Base-by-base conservation (phyloP, 1,140 invertebrate species). In the Lycorma delicatula region DNA sequence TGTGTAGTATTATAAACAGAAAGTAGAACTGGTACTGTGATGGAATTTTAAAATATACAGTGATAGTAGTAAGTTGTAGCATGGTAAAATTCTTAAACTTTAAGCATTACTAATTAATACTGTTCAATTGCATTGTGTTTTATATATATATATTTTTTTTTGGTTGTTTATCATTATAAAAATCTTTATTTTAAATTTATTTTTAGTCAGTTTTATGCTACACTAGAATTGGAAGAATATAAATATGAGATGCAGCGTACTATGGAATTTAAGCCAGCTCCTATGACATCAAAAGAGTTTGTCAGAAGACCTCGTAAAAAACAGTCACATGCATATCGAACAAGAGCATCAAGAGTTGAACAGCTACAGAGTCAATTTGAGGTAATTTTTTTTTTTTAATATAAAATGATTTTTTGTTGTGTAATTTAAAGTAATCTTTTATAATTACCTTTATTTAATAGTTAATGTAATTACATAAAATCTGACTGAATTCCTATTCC, bases 311-410 rank as follows among this genome's bases (percentile, higher is more conserved):
- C 50, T 5, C 54, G 60, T 34, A 67, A 63, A 36, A 63, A 61
- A 50, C 54, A 50, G 12, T 36, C 53, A 5, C 63, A 64, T 25
- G 74, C 75, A 1, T 80, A 81, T 63, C 71, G 81, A 54, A 82
- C 81, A 9, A 68, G 81, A 66, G 76, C 79, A 50, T 69, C 77
- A 5, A 68, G 77, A 9, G 72, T 64, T 5, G 72, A 76, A 55
- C 75, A 74, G 60, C 72, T 73, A 29, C 72, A 73, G n/a, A 73
- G 74, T 16, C 71, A 76, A 20, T 72, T 70, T 63, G 73, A 75
- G 60, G 74, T 74, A 62, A 54, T 29, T 59, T 20, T 54, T 38
- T 25, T n/a, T n/a, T n/a, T n/a, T n/a, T n/a, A n/a, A n/a, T n/a
- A n/a, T n/a, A n/a, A n/a, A n/a, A n/a, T n/a, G n/a, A n/a, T n/a